Conservation (phyloP, 2,888 invertebrate genomes). For the Octodonta nipae region DNA sequence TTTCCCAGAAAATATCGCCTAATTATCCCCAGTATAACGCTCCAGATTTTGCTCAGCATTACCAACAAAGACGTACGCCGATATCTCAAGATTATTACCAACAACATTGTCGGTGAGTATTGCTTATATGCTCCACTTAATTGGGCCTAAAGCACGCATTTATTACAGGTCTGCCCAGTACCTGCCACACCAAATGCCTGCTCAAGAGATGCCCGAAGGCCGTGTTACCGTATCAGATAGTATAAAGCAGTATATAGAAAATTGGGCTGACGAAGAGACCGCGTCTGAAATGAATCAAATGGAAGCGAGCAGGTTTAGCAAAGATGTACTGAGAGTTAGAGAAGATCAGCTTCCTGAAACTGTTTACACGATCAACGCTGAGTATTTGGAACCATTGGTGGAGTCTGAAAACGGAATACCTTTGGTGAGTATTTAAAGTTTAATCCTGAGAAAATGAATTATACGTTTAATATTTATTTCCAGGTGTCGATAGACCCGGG, state of each 20-base stretch:
- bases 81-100: slow-evolving; percentile 20
- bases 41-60: slow-evolving; percentile 27
- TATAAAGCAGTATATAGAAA: slow-evolving; percentile 30
- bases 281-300: slow-evolving; percentile 18
- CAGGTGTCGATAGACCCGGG: slow-evolving; percentile 20
- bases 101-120: slow-evolving; percentile 12
- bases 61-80: slow-evolving; percentile 20
- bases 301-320: slow-evolving; percentile 12
- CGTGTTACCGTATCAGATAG: slow-evolving; percentile 22
- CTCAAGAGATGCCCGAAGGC: slow-evolving; percentile 22
- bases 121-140: neutral
- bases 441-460: slow-evolving; percentile 25
- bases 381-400: slow-evolving; percentile 23
- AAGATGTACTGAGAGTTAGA: slow-evolving; percentile 12
- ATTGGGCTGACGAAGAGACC: slow-evolving; percentile 31
- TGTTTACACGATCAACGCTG: slow-evolving; percentile 23
- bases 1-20: slow-evolving; percentile 23
- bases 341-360: slow-evolving; percentile 18
- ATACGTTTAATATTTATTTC: slow-evolving; percentile 22
- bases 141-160: neutral
- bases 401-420: slow-evolving; percentile 19
- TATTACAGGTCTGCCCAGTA: slow-evolving; percentile 17
- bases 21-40: slow-evolving; percentile 21
- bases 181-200: slow-evolving; percentile 19
- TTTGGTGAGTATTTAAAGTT: slow-evolving; percentile 14